Base-by-base conservation (phyloP, 2,113 vertebrate species). In the Siniperca knerii region DNA sequence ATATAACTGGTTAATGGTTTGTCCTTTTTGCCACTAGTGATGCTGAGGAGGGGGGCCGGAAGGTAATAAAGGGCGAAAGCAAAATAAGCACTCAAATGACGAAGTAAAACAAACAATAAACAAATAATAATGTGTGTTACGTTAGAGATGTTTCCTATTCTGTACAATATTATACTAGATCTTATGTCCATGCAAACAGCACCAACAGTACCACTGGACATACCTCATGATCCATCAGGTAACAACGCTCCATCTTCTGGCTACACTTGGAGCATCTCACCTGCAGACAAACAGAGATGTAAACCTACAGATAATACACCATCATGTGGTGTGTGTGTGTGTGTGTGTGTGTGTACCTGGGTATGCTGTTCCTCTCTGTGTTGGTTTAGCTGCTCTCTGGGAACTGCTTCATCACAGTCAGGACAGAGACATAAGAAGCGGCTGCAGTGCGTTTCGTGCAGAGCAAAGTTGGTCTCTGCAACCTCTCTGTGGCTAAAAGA, bases 381-480 rank as follows among this genome's bases (percentile, higher is more conserved):
- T 9, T 96, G 82, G 3, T 92, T 20, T 83, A 96, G 88, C 16
- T 94, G 87, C 0, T 88, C 89, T 67, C 13, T 76, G 2, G 85
- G 93, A 37, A 97, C 77, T 0, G 89, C 42, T 57, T 97, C 95
- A 7, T 93, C 29, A 66, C 97, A 97, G 81, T 95, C 89, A 0
- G 95, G 93, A 64, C 97, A 97, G 60, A 95, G 1, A 58, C 86
- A 86, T 1, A 97, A 87, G 85, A 97, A 97, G 4, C 94, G 90
- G n/a, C 85, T 52, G 85, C 97, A 98, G 91, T 97, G 95, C 0
- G 68, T 90, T 79, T 97, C 96, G 0, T 97, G 97, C 69, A 97
- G 91, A 33, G 82, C 50, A 40, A 97, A 94, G 80, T 97, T 96
- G 54, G 48, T 69, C 78, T 94, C 94, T 10, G 93, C 84, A 16